phyloP scores from a whole-genome alignment of 2,113 vertebrate species.

The Coptodon bakossiorum region DNA sequence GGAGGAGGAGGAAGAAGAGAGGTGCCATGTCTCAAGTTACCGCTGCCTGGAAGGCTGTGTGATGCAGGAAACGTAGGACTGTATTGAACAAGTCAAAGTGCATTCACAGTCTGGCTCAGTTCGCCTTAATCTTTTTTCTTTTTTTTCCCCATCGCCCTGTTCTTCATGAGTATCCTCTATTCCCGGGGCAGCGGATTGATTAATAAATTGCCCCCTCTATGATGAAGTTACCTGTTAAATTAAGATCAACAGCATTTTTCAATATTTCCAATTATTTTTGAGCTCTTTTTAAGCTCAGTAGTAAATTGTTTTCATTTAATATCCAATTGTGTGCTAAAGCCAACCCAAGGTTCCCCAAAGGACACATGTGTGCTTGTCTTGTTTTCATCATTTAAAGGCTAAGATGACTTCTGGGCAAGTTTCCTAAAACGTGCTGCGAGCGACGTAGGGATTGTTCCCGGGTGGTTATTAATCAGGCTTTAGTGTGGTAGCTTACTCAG shows the following conservation, averaged over 20 bases:
- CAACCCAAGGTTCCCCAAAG: background rate
- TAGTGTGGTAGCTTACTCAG: background rate
- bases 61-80: constrained; percentile 47
- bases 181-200: constrained; percentile 9
- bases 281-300: background rate
- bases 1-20: constrained; percentile 51
- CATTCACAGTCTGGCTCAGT: constrained; percentile 57
- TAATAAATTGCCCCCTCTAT: background rate
- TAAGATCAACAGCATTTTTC: background rate
- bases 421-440: constrained; percentile 11
- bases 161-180: constrained; percentile 6
- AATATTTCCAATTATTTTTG: background rate
- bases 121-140: constrained; percentile 23
- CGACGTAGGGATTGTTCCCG: constrained; percentile 21
- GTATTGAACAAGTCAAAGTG: constrained; percentile 72
- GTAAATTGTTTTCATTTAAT: background rate
- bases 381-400: constrained; percentile 14
- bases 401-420: constrained; percentile 14
- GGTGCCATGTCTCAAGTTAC: constrained; percentile 65
- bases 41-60: constrained; percentile 59
- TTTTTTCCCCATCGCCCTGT: background rate
- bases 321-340: background rate
- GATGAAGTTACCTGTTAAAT: background rate
- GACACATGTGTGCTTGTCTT: background rate
- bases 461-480: constrained; percentile 56